phyloP scores from a whole-genome alignment of 2,888 invertebrate genomes.

The Drosophila nr. fundita region DNA sequence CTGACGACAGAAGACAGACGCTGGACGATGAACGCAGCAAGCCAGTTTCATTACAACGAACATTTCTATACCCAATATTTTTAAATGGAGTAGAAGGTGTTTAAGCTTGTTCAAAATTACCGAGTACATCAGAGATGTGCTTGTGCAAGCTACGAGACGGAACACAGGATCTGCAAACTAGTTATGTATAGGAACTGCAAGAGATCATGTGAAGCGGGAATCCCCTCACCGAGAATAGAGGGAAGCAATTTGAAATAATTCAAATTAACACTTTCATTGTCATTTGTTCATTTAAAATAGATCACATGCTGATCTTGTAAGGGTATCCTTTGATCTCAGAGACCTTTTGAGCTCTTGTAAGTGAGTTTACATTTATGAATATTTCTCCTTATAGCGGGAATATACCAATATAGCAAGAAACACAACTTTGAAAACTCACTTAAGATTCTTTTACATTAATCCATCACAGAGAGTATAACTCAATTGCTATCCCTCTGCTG shows the following conservation, averaged over 20 bases:
- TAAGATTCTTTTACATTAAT: neutral
- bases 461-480: neutral
- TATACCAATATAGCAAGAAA: neutral
- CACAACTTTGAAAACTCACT: neutral
- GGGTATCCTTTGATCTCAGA: neutral
- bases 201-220: neutral
- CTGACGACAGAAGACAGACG: conserved; percentile 24
- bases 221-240: neutral
- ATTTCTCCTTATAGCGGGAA: neutral
- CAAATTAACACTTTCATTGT: neutral
- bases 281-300: neutral
- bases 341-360: neutral
- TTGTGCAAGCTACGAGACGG: too few species aligned
- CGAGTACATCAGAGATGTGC: neutral
- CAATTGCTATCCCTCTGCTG: neutral
- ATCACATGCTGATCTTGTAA: neutral
- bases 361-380: neutral
- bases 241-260: neutral
- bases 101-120: neutral
- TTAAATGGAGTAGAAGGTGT: neutral
- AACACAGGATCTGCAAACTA: neutral
- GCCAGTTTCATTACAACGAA: conserved; percentile 72
- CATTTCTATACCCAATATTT: conserved; percentile 42
- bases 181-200: neutral
- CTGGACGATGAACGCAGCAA: conserved; percentile 26